Evolutionary conservation across 2,797 vertebrate genomes (phyloP).

Genomic region (Micrastur ruficollis): DNA sequence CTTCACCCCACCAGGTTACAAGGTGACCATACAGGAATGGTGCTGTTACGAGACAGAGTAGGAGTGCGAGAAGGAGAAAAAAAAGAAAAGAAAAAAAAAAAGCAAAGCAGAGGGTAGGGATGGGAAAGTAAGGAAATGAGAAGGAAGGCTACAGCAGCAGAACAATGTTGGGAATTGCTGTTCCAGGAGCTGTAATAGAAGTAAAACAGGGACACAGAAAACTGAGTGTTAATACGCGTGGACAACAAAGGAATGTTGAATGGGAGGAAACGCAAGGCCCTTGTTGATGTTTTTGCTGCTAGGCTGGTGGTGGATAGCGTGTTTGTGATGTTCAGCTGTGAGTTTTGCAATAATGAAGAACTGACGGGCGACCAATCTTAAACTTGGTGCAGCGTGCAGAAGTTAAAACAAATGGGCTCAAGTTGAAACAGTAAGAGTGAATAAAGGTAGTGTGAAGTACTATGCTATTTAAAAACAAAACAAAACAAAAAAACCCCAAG

Average conservation of each 20-base stretch:
- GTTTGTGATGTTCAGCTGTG: not conserved
- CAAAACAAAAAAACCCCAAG: not conserved
- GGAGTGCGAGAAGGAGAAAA: not conserved
- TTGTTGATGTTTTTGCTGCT: not conserved
- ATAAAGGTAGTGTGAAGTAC: not conserved
- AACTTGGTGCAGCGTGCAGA: not conserved
- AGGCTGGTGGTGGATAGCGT: not conserved
- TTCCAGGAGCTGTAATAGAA: not conserved
- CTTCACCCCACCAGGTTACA: not conserved
- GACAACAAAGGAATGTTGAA: not conserved
- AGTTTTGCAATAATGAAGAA: not conserved
- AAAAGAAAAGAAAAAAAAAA: rapidly evolving
- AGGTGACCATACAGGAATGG: not conserved
- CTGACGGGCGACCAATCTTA: not conserved
- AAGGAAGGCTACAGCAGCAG: not conserved
- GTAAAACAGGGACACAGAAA: not conserved
- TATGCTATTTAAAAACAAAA: not conserved
- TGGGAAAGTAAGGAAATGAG: not conserved
- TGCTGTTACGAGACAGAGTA: not conserved
- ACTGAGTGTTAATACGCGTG: not conserved
- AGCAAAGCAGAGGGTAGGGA: not conserved
- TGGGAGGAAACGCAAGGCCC: not conserved
- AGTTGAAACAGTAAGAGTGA: not conserved
- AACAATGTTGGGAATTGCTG: not conserved
- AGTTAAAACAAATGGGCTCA: not conserved